Evolutionary conservation across 1,140 invertebrate species (phyloP), one percentile per base, ranked within the genome.

Genomic region (Eupristina koningsbergeri): DNA sequence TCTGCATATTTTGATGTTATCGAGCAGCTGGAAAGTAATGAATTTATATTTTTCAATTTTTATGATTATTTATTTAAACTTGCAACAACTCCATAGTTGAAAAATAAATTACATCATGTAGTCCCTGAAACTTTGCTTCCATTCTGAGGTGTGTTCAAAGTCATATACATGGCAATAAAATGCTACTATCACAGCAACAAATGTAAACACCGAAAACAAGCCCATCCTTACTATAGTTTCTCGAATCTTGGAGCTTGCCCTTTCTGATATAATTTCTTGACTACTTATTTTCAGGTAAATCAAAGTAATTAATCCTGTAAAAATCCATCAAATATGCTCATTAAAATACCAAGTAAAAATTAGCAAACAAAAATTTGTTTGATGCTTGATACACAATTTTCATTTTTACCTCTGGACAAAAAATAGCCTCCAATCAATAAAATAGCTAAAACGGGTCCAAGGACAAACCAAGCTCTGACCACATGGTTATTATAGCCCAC

Each of bases 101-200:
- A 80, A 80, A 76, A 63, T 77, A 80, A 94, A 95, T 96, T 93
- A 98, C 97, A 97, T 94, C 87, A 98, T 95, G 89, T 95, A 97
- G 85, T 94, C 92, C 87, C 95, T 94, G 34, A 97, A 95, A 83
- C 96, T 96, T 64, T 94, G 92, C 75, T 94, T 93, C 97, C 97
- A 98, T 41, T 94, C 90, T 0, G 94, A 93, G 3, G 95, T 94
- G 89, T 96, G 94, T 39, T 94, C 90, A 88, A 97, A 97, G 87
- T 97, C 96, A 86, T 98, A 96, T 29, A 96, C 91, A 89, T 98
- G 97, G 85, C 96, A 97, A 50, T 95, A 94, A 90, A 97, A 95
- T 17, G 96, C 96, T 53, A 95, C 94, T n/a, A 96, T 91, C 41
- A 96, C 95, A 87, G 96, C 95, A 3, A 96, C 93, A 58, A 96